Percentiles rank a stretch among this genome's conserved stretches.
Conservation (phyloP, 2,888 invertebrate species). For the Schizaphis graminum region DNA sequence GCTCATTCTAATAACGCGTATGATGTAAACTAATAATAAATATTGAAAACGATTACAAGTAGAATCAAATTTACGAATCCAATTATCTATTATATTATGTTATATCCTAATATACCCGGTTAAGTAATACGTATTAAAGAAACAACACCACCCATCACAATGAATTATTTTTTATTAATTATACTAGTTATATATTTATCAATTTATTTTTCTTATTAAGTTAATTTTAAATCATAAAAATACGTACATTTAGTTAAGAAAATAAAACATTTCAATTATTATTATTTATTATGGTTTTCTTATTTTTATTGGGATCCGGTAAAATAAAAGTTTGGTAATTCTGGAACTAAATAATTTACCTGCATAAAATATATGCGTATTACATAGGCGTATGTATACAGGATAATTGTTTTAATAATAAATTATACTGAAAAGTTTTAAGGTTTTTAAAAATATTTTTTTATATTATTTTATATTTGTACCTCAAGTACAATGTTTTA, state of each 20-base stretch:
- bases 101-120: not conserved
- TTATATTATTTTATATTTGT: not conserved
- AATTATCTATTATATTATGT: not conserved
- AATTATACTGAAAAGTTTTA: not conserved
- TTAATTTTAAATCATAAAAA: not conserved
- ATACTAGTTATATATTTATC: not conserved
- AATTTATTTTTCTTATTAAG: not conserved
- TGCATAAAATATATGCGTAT: not conserved
- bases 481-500: not conserved
- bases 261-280: not conserved
- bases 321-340: too few species aligned
- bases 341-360: not conserved
- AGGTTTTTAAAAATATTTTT: not conserved
- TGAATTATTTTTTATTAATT: not conserved
- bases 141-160: not conserved
- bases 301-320: too few species aligned
- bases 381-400: not conserved
- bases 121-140: not conserved
- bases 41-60: not conserved
- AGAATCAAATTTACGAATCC: too few species aligned
- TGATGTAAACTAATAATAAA: not conserved
- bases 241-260: not conserved
- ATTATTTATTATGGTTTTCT: not conserved
- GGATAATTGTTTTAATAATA: not conserved
- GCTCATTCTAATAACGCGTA: not conserved